These are phyloP conservation scores for Chitala chitala DNA, from an alignment of 2,113 vertebrate species.

Conservation along the genomic window DNA sequence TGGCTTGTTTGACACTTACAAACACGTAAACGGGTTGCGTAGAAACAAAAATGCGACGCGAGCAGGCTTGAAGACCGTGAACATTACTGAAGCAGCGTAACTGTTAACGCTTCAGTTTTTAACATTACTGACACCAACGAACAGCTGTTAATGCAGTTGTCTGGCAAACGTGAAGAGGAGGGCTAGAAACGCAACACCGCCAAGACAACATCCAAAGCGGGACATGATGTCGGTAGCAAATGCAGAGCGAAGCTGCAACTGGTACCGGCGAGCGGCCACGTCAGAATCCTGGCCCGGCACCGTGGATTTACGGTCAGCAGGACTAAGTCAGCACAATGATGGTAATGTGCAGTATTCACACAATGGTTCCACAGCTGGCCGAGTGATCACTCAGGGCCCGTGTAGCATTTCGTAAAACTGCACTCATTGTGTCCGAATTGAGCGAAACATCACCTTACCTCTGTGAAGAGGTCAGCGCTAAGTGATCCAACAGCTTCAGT, in stretches of 20 bases:
- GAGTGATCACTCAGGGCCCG: background rate
- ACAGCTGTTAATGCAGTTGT: no score
- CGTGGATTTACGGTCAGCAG: background rate
- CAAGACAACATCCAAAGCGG: background rate
- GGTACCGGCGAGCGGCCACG: background rate
- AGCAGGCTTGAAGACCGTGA: no score
- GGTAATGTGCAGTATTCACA: background rate
- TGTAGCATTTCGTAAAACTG: background rate
- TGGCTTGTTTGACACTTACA: no score
- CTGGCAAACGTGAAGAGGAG: no score
- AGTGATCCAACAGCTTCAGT: background rate
- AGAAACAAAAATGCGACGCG: no score
- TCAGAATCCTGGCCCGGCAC: background rate
- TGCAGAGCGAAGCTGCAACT: background rate
- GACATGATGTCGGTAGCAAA: background rate
- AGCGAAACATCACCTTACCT: background rate
- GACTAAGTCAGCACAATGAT: background rate
- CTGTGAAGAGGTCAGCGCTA: background rate
- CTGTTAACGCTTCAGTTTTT: no score
- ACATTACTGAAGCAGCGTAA: no score
- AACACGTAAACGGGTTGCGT: no score
- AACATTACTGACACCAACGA: no score
- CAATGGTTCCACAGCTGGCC: background rate
- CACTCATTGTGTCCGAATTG: background rate
- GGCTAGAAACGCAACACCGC: background rate